A percentile compares a stretch with the other conserved stretches of the same genome.
Conservation (phyloP, 2,797 vertebrate species). For the Fundulus diaphanus region DNA sequence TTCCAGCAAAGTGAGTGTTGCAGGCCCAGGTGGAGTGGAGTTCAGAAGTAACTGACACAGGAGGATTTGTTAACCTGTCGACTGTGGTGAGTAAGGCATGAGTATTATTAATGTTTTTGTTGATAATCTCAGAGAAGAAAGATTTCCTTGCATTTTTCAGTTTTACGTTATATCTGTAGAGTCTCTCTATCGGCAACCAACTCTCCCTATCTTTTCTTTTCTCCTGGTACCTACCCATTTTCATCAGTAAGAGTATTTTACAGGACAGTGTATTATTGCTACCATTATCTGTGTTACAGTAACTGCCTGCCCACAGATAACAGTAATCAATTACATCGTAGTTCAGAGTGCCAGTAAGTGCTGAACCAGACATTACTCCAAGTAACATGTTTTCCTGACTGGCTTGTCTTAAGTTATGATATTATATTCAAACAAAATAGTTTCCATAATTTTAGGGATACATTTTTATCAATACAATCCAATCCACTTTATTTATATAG, state of each 20-base stretch:
- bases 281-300: slow-evolving; percentile 70
- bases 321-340: slow-evolving; percentile 71
- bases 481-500: too few species aligned
- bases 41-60: too few species aligned
- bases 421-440: slow-evolving; percentile 22
- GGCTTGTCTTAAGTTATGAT: slow-evolving; percentile 19
- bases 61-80: too few species aligned
- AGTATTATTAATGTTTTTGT: too few species aligned
- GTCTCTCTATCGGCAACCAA: slow-evolving; percentile 37
- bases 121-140: too few species aligned
- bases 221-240: slow-evolving; percentile 38
- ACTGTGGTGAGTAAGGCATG: too few species aligned
- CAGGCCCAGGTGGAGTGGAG: too few species aligned
- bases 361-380: slow-evolving; percentile 38
- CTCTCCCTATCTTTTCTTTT: slow-evolving; percentile 27
- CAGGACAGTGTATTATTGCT: slow-evolving; percentile 52
- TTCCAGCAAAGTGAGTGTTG: too few species aligned
- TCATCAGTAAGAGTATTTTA: slow-evolving; percentile 55
- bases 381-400: slow-evolving; percentile 28
- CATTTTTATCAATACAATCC: too few species aligned
- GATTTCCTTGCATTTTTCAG: too few species aligned
- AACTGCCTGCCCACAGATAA: slow-evolving; percentile 70
- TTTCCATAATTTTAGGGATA: background rate
- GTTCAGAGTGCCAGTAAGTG: slow-evolving; percentile 46
- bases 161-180: too few species aligned